Conservation (phyloP, 2,113 vertebrate species). For the Bucco capensis region DNA sequence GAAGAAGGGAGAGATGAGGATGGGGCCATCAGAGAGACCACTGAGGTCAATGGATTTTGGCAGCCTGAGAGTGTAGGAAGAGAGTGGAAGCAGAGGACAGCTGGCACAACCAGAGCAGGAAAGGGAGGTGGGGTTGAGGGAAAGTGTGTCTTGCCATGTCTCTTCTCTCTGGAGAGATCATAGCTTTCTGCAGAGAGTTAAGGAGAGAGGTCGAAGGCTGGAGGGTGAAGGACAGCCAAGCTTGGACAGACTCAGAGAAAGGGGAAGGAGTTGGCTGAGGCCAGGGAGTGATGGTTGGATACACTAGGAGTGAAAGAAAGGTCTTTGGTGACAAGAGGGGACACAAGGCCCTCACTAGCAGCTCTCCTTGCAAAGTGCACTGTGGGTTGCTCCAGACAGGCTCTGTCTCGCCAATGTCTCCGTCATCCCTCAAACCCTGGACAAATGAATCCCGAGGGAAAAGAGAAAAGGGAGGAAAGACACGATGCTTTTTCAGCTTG, state of each 20-base stretch:
- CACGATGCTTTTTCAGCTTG: not conserved
- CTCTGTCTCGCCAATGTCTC: not conserved
- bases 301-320: not conserved
- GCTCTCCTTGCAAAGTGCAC: not conserved
- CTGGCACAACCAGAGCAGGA: not conserved
- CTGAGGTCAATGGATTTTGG: not conserved
- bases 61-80: fast-evolving
- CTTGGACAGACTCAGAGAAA: not conserved
- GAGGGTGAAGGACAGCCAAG: not conserved
- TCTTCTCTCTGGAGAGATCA: not conserved
- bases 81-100: not conserved
- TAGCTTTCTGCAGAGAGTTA: not conserved
- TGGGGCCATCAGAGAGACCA: not conserved
- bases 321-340: not conserved
- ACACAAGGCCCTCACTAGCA: not conserved
- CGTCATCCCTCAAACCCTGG: not conserved
- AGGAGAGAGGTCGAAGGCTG: not conserved
- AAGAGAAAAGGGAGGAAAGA: not conserved
- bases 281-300: fast-evolving
- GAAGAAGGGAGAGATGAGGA: not conserved
- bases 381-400: not conserved
- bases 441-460: not conserved
- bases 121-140: not conserved
- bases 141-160: not conserved
- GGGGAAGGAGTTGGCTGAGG: not conserved